Conservation (phyloP, 2,797 vertebrate genomes). For the Leuciscus waleckii region DNA sequence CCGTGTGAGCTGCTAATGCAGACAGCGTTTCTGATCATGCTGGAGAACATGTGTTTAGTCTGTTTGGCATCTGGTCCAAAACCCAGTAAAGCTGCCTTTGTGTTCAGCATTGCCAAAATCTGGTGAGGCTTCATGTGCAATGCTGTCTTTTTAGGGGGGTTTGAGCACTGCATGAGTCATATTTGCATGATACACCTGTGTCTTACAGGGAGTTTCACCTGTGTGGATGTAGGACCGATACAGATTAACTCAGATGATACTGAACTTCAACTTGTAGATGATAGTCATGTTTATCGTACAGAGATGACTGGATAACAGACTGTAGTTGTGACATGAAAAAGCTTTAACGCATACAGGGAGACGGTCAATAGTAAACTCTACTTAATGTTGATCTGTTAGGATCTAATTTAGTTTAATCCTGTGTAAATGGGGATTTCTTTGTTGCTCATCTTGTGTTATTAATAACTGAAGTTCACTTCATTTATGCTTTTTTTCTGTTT, state of each 20-base stretch:
- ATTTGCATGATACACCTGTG: background rate
- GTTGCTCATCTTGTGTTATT: background rate
- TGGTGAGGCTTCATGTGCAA: background rate
- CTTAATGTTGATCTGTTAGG: background rate
- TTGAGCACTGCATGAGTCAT: background rate
- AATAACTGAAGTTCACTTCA: background rate
- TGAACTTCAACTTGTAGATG: background rate
- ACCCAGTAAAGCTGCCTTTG: background rate
- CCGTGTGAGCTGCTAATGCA: background rate
- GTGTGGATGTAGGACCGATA: background rate
- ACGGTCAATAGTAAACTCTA: background rate
- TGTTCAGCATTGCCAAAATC: background rate
- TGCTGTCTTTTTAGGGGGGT: background rate
- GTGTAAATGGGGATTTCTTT: background rate
- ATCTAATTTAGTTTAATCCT: background rate
- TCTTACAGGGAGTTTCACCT: background rate
- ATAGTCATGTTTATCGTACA: background rate
- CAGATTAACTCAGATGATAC: background rate
- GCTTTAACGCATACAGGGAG: no score
- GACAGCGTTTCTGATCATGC: background rate
- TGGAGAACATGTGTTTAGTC: background rate
- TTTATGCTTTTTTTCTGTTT: conserved; percentile 51
- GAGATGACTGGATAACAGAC: background rate
- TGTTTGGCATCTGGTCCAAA: no score
- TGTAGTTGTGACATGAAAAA: background rate